Base-by-base conservation (phyloP, 30 jellyfish, hydroid and myxozoan species). In the Catostylus mosaicus region DNA sequence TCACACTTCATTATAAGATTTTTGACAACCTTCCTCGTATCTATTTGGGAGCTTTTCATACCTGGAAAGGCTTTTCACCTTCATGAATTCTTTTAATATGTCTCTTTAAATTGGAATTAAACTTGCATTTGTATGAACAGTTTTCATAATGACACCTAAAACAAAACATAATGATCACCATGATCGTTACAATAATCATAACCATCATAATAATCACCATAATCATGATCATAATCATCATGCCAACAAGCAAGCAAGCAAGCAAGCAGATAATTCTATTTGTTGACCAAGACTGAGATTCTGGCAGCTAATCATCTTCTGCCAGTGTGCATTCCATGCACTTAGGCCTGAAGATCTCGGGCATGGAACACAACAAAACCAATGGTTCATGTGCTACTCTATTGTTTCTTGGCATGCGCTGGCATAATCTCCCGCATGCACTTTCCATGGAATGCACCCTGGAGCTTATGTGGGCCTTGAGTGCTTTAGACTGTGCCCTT, bases 1-100 rank as follows among this genome's bases (percentile, higher is more conserved):
- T n/a, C n/a, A n/a, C n/a, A n/a, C n/a, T n/a, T n/a, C n/a, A n/a
- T n/a, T n/a, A n/a, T n/a, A n/a, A n/a, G n/a, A n/a, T n/a, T n/a
- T n/a, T n/a, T n/a, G n/a, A n/a, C n/a, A n/a, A n/a, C n/a, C n/a
- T n/a, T n/a, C n/a, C n/a, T n/a, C n/a, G n/a, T n/a, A n/a, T n/a
- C n/a, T n/a, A n/a, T n/a, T n/a, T n/a, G 14, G 14, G 37, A 52
- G 30, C 1, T 16, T 52, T 1, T 33, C 75, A 77, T 30, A 66
- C 90, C 90, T 80, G 45, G 76, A 80, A 80, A 0, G 90, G 90
- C 23, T 38, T 52, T 12, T 80, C 89, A 59, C 40, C 47, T 46
- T 68, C 90, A 51, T 80, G 90, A n/a, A 30, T 52, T 33, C 90
- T 64, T 33, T 67, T 80, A 1, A 80, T 37, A 51, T 80, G 90